A percentile compares a stretch with the other conserved stretches of the same genome.
Conservation (phyloP, 2,888 invertebrate species). For the Creontiades dilutus region DNA sequence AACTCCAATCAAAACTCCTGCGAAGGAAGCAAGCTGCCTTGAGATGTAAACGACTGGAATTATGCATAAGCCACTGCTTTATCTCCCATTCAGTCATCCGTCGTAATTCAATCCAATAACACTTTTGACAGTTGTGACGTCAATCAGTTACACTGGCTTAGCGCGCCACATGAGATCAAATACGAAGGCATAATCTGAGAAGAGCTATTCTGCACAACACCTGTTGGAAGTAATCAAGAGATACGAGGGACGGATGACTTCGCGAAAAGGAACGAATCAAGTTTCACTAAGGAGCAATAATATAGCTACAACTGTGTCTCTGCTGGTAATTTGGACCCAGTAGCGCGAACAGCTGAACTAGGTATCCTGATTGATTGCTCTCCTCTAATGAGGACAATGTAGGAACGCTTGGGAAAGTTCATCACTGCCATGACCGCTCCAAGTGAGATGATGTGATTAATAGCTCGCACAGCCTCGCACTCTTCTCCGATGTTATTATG, state of each 20-base stretch:
- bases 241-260: constrained; percentile 10
- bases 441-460: not conserved
- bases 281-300: constrained; percentile 5
- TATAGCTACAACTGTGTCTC: not conserved
- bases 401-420: constrained; percentile 15
- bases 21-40: too few relatives aligned
- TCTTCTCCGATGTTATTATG: constrained; percentile 17
- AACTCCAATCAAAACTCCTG: too few relatives aligned
- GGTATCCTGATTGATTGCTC: constrained; percentile 8
- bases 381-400: not conserved
- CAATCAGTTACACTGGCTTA: constrained; percentile 13
- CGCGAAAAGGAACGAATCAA: not conserved
- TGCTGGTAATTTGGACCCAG: constrained; percentile 27
- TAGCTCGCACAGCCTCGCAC: not conserved
- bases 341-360: not conserved
- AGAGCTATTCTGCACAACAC: constrained; percentile 6
- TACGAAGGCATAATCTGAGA: constrained; percentile 18
- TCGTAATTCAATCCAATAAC: constrained; percentile 3
- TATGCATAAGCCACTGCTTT: too few relatives aligned
- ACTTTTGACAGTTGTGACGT: constrained; percentile 23
- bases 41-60: too few relatives aligned
- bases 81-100: not conserved
- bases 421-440: not conserved
- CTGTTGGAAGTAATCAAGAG: constrained; percentile 5
- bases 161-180: constrained; percentile 30